These are phyloP conservation scores for Dicerorhinus sumatrensis DNA, from an alignment of 2,113 vertebrate genomes.

Conservation along the genomic window DNA sequence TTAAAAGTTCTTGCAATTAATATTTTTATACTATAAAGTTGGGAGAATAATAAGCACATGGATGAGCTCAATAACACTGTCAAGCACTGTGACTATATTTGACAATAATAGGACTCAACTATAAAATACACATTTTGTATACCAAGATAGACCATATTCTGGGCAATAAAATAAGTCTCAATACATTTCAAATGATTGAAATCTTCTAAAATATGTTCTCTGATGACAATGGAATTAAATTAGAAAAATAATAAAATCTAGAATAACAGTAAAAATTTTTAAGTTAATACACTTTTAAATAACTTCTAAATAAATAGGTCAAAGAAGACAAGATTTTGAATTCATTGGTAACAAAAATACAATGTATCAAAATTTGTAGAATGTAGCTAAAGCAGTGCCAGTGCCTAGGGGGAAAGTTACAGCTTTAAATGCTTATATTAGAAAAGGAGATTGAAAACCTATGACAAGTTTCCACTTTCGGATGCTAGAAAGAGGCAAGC, in stretches of 20 bases:
- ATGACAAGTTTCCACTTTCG: neutral
- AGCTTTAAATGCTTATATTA: neutral
- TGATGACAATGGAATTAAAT: neutral
- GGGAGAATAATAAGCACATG: neutral
- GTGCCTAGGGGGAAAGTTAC: neutral
- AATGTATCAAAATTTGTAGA: neutral
- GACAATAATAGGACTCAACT: neutral
- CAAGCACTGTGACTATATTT: neutral
- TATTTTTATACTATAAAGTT: slow-evolving; percentile 30
- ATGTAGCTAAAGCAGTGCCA: neutral
- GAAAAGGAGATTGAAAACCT: neutral
- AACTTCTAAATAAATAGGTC: slow-evolving; percentile 6
- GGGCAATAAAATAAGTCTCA: neutral
- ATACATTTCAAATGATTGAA: neutral
- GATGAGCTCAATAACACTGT: neutral
- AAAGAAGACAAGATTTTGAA: slow-evolving; percentile 24
- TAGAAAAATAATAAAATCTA: slow-evolving; percentile 46
- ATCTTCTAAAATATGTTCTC: neutral
- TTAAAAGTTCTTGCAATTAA: slow-evolving; percentile 15
- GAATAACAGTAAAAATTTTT: neutral
- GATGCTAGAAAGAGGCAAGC: neutral
- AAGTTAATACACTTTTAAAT: neutral
- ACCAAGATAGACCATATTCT: neutral
- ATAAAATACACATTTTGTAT: neutral
- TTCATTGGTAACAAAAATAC: neutral